Conservation (phyloP, 2,888 invertebrate species). For the Aleiodes alternator region DNA sequence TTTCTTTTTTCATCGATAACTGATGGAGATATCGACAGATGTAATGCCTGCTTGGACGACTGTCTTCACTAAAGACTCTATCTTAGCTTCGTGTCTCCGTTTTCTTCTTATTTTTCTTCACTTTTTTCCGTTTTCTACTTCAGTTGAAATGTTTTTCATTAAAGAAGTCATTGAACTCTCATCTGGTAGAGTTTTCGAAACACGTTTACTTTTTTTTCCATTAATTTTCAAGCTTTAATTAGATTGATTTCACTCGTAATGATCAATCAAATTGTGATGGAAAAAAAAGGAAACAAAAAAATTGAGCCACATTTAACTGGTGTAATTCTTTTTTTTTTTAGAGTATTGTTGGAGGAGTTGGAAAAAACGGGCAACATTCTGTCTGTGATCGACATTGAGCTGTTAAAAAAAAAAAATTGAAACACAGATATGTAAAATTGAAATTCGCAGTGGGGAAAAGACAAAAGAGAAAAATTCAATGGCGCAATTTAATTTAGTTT, state of each 20-base stretch:
- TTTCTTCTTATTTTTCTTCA: conserved; percentile 1
- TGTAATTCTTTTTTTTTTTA: background rate
- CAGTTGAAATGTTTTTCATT: conserved; percentile 7
- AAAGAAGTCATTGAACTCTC: background rate
- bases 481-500: background rate
- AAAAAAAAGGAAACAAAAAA: background rate
- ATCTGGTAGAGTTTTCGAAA: background rate
- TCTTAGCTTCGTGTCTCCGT: background rate
- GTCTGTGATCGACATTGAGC: background rate
- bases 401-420: conserved; percentile 7
- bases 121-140: conserved; percentile 21
- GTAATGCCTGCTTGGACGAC: conserved; percentile 60
- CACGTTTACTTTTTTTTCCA: background rate
- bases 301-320: background rate
- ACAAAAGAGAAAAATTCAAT: background rate
- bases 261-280: background rate
- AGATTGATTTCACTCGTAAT: background rate
- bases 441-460: background rate
- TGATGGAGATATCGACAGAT: conserved; percentile 69
- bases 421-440: conserved; percentile 8
- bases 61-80: conserved; percentile 28
- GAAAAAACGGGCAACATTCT: conserved; percentile 5
- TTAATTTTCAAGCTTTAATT: background rate
- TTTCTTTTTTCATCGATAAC: conserved; percentile 59
- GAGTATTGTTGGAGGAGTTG: background rate